Evolutionary conservation across 53 echinoderm and acorn worm genomes (phyloP), one percentile per base, ranked within the genome.

Genomic region (Paracentrotus lividus): DNA sequence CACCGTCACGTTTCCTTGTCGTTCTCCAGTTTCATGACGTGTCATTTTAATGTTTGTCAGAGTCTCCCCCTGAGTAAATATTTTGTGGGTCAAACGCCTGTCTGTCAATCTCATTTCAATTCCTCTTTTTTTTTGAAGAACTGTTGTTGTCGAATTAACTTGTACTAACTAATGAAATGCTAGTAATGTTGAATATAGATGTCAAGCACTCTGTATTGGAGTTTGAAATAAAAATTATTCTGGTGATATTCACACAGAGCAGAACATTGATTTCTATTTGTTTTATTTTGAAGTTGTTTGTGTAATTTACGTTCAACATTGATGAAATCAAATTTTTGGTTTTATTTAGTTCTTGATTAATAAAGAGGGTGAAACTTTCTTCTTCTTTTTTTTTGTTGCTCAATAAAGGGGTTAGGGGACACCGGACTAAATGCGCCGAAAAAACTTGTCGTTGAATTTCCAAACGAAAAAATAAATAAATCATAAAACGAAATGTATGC

Each of bases 161-260:
- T 85, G 85, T 85, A 85, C 85, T 85, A 84, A 72, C 26, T 84
- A n/a, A n/a, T n/a, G n/a, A 24, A 24, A 26, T 85, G 85, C 85
- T 85, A 49, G 85, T 85, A 47, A 67, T 81, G 85, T 85, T 27
- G n/a, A n/a, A n/a, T n/a, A 49, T 85, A 29, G 85, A 49, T 49
- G 51, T 85, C 27, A 14, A 16, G n/a, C 85, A 20, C 85, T 49
- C 51, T 26, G 20, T 85, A 36, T 85, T 85, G 26, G 85, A 85
- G 49, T 85, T 85, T 49, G 51, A 85, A 85, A 44, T 5, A 49
- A 88, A 32, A 9, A 54, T 20, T n/a, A 88, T 10, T 38, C 88
- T 88, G 88, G 57, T 58, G 56, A 56, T 88, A 88, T 88, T 88
- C 88, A 88, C 36, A 24, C 58, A 57, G 88, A 55, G 58, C 34